Base-by-base conservation (phyloP, 2,113 vertebrate species). In the Lynx canadensis region DNA sequence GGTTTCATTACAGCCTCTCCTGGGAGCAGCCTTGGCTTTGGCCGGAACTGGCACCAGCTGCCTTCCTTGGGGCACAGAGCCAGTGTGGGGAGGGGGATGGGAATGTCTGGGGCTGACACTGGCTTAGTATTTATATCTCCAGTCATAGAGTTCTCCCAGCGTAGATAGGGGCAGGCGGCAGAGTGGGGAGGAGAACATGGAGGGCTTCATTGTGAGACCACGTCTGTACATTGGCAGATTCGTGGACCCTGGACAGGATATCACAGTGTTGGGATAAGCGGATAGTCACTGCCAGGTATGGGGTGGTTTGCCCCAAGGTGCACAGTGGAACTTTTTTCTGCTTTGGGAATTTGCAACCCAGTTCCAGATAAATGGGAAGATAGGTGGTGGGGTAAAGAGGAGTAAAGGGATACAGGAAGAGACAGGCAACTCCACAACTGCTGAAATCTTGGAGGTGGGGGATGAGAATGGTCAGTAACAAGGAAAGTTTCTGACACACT, bases 1-100 rank as follows among this genome's bases (percentile, higher is more conserved):
- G 65, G 92, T 69, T 86, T 96, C 83, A 45, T 80, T 78, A 86
- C 41, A 57, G 93, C 57, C 90, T 88, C 57, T 97, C 65, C 82
- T 84, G 91, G 82, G 86, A 97, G 76, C 82, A 92, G 91, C 65
- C 52, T 83, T 80, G 82, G 86, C 89, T 92, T 87, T 71, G 79
- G 27, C 83, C 3, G 3, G 84, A 79, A 29, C 82, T 94, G 93
- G 95, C 79, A 94, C 89, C 91, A 66, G 91, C 66, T 2, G 0
- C 84, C 69, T 94, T 94, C 45, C 85, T 71, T 41, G 76, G 89
- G 82, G 91, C 68, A 38, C 9, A 31, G 89, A 96, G 89, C 89
- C 85, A 94, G 8, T 7, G 33, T 65, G 55, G 65, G 83, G 81
- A 38, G 79, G 55, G 69, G 33, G 29, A 65, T n/a, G 23, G 29